These are phyloP conservation scores for Gallinago media DNA, from an alignment of 2,113 vertebrate genomes.

Conservation along the genomic window DNA sequence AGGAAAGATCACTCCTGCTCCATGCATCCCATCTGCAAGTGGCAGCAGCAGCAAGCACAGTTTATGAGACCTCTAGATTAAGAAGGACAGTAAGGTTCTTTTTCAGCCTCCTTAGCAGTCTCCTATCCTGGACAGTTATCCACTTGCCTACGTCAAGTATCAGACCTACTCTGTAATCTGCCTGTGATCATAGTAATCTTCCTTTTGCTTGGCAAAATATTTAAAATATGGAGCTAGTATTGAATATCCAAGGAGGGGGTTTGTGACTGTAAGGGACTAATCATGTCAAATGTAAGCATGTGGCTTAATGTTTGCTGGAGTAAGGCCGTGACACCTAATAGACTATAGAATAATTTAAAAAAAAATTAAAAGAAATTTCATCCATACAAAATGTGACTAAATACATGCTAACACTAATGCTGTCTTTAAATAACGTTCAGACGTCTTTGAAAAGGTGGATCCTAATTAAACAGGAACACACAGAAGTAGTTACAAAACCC, in stretches of 20 bases:
- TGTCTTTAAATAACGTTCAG: background rate
- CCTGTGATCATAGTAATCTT: background rate
- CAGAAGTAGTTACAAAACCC: background rate
- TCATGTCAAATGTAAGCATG: background rate
- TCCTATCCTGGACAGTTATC: background rate
- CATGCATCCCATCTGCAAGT: background rate
- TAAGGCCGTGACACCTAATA: background rate
- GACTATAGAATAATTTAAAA: background rate
- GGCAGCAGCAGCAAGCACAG: background rate
- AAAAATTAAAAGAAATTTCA: background rate
- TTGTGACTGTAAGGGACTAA: background rate
- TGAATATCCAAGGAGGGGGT: background rate
- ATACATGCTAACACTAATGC: fast-evolving
- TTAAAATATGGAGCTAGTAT: background rate
- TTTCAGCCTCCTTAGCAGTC: background rate
- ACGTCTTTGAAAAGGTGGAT: background rate
- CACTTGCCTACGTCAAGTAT: background rate
- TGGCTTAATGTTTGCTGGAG: background rate
- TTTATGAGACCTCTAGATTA: background rate
- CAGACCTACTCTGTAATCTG: background rate
- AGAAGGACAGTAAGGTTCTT: background rate
- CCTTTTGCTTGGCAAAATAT: background rate
- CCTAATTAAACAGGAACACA: background rate
- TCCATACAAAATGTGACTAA: background rate
- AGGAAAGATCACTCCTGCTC: background rate